These are phyloP conservation scores for Torymus aiolomorphi DNA, from an alignment of 2,888 invertebrate species.

Conservation along the genomic window DNA sequence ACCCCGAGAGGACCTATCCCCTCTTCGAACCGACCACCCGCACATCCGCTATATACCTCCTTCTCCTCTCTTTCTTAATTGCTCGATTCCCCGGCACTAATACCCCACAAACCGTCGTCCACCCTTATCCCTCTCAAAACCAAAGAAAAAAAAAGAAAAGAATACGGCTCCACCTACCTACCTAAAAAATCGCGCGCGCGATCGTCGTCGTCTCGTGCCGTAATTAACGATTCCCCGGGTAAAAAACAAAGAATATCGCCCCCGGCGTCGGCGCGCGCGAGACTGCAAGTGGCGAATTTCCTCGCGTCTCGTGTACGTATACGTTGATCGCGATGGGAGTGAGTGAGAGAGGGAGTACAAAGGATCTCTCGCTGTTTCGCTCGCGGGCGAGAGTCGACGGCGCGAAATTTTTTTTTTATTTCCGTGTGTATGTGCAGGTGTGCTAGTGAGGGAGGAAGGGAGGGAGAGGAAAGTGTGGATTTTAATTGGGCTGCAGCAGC, in stretches of 20 bases:
- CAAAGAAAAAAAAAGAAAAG: not conserved
- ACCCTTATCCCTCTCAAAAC: not conserved
- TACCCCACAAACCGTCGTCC: slow-evolving; percentile 37
- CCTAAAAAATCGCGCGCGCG: slow-evolving; percentile 1
- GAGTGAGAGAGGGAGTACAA: not conserved
- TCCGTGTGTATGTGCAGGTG: not conserved
- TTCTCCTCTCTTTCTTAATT: slow-evolving; percentile 14
- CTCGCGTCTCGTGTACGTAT: not conserved
- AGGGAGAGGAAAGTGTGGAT: too few relatives aligned
- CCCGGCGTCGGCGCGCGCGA: not conserved
- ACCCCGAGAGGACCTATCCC: too few relatives aligned
- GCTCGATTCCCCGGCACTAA: slow-evolving; percentile 11
- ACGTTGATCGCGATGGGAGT: not conserved
- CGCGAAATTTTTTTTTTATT: slow-evolving; percentile 6
- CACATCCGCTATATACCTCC: too few relatives aligned
- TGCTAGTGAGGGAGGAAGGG: too few relatives aligned
- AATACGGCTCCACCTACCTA: not conserved
- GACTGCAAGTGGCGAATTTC: slow-evolving; percentile 43
- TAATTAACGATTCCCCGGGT: slow-evolving; percentile 46
- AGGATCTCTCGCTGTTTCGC: too few relatives aligned
- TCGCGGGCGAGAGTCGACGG: not conserved
- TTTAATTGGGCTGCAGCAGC: too few relatives aligned
- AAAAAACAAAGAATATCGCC: slow-evolving; percentile 28
- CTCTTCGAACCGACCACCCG: too few relatives aligned
- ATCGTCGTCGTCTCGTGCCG: slow-evolving; percentile 12